Base-by-base conservation (phyloP, 2,888 invertebrate genomes). In the Coelopa pilipes region DNA sequence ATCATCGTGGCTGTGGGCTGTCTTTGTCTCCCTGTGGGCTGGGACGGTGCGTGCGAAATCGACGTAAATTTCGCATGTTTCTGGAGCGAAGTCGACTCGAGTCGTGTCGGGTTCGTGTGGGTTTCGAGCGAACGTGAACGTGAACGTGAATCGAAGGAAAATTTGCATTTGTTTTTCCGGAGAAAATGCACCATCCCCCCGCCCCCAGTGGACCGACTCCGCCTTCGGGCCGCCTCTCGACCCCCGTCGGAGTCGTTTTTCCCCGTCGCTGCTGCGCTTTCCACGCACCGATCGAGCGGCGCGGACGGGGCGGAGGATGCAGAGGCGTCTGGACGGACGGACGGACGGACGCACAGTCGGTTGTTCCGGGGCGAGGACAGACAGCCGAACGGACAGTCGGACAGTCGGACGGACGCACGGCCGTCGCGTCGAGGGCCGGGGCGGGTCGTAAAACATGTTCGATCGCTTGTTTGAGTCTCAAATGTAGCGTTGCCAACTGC, bases 401-500 rank as follows among this genome's bases (percentile, higher is more conserved):
- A 70, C 50, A 12, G 59, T 59, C 66, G 17, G 59, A 49, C 45
- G 19, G 19, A 60, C 34, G 34, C n/a, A n/a, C n/a, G n/a, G n/a
- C n/a, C n/a, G n/a, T n/a, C n/a, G n/a, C 34, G 34, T 34, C 34
- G 34, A 34, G 34, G 34, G 34, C 34, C 34, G 34, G 34, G 7
- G 34, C 34, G 4, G 34, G 57, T 13, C 55, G 63, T 46, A 63
- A 63, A 55, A 71, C 46, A 60, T 70, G 70, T 70, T 70, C 60
- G 70, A 70, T 70, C 59, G 70, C 70, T 70, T 70, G 60, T 66
- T 66, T 50, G 68, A 47, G 57, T 55, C 74, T 68, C 62, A 72
- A 67, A 65, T 75, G 74, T 62, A 68, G 53, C 65, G 59, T 68
- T 62, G 53, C 68, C 59, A 67, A 66, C 34, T 34, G 34, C 34